Percentiles rank a stretch among this genome's conserved stretches.
Evolutionary conservation across 2,113 vertebrate genomes (phyloP).

Genomic region (Micronisus gabar): DNA sequence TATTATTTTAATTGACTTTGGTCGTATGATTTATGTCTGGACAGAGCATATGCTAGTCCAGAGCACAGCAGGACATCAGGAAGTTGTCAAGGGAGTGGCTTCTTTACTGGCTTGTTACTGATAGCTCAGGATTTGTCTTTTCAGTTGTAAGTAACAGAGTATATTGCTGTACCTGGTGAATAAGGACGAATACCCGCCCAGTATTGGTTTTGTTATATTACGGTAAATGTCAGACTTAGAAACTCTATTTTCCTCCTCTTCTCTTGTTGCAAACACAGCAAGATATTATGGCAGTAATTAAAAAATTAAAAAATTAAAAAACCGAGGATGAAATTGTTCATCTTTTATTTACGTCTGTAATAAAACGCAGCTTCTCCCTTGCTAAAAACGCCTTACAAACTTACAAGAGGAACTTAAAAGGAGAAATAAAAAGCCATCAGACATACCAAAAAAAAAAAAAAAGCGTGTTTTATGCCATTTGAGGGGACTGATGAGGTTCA

Average conservation of each 20-base stretch:
- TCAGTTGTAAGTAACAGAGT: neutral
- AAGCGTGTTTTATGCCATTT: neutral
- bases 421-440: neutral
- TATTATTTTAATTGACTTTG: neutral
- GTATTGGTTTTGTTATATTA: neutral
- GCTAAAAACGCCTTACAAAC: neutral
- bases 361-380: neutral
- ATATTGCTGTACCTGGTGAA: neutral
- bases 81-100: neutral
- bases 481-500: neutral
- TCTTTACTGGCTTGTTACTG: neutral
- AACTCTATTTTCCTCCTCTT: neutral
- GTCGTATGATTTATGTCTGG: neutral
- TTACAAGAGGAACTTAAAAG: neutral
- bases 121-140: neutral
- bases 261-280: neutral
- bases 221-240: neutral
- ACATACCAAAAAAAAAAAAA: too few species aligned
- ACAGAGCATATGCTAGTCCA: neutral
- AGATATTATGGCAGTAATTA: neutral
- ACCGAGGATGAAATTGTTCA: neutral
- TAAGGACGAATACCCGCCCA: neutral
- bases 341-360: neutral
- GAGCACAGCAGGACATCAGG: neutral
- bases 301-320: too few species aligned